A percentile compares a stretch with the other conserved stretches of the same genome.
These are phyloP conservation scores for Anoplius nigerrimus DNA, from an alignment of 2,888 invertebrate species.

Conservation along the genomic window DNA sequence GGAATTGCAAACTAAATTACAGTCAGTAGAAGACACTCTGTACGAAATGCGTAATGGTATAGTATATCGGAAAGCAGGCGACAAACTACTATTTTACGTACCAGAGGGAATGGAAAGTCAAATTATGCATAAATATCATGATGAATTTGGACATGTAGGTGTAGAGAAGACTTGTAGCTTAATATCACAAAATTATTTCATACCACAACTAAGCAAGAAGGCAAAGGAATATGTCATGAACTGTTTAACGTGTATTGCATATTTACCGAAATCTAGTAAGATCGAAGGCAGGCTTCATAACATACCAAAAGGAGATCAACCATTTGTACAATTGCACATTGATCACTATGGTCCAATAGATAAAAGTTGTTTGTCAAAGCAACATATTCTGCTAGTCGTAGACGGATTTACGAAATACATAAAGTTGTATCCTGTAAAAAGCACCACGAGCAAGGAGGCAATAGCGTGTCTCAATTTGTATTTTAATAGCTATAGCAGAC, in stretches of 20 bases:
- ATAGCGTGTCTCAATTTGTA: conserved; percentile 15
- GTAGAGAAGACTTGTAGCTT: conserved; percentile 37
- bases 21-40: conserved; percentile 20
- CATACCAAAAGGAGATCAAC: conserved; percentile 24
- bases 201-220: conserved; percentile 28
- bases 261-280: conserved; percentile 18
- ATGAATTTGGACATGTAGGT: conserved; percentile 44
- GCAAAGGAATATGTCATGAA: conserved; percentile 20
- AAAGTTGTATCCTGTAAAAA: conserved; percentile 28
- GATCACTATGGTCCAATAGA: conserved; percentile 20
- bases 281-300: conserved; percentile 27
- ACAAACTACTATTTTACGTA: conserved; percentile 40
- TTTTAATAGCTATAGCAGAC: conserved; percentile 38
- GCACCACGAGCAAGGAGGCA: background rate
- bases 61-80: conserved; percentile 36
- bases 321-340: conserved; percentile 26
- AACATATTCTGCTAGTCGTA: conserved; percentile 17
- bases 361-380: background rate
- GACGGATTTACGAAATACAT: conserved; percentile 28
- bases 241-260: conserved; percentile 45
- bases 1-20: conserved; percentile 23
- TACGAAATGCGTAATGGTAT: conserved; percentile 45
- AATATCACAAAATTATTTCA: conserved; percentile 35
- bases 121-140: conserved; percentile 39
- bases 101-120: conserved; percentile 39